Evolutionary conservation across 2,113 vertebrate genomes (phyloP).

Genomic region (Alligator sinensis): DNA sequence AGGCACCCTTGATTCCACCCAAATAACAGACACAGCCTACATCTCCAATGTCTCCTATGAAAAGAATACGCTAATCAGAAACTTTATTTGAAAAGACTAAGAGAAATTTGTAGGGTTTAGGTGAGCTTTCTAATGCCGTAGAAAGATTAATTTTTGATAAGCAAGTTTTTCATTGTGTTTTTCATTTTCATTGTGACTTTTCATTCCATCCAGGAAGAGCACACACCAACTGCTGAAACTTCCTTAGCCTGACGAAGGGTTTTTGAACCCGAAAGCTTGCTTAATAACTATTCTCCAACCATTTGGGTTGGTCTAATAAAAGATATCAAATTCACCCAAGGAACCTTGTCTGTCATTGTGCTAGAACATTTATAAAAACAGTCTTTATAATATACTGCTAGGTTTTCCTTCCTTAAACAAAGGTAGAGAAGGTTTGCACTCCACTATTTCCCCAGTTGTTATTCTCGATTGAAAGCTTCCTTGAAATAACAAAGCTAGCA

Average conservation of each 20-base stretch:
- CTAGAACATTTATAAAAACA: conserved; percentile 67
- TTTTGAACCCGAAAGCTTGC: no score
- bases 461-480: conserved; percentile 42
- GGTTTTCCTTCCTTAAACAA: conserved; percentile 60
- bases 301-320: no score
- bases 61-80: not conserved
- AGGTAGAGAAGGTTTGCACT: conserved; percentile 44
- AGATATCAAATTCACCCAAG: no score
- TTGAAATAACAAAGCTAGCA: conserved; percentile 47
- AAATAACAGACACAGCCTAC: not conserved
- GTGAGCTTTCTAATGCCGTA: conserved; percentile 46
- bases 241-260: no score
- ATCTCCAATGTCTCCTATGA: not conserved
- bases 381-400: conserved; percentile 59
- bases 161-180: conserved; percentile 3
- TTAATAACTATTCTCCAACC: no score
- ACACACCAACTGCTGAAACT: no score
- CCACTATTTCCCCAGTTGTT: conserved; percentile 29
- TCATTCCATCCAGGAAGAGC: no score
- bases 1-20: accelerated
- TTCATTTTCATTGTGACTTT: no score
- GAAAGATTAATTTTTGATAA: conserved; percentile 59
- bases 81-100: conserved; percentile 30
- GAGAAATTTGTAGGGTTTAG: not conserved
- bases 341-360: not conserved